Evolutionary conservation across 2,888 invertebrate genomes (phyloP).

Genomic region (Iselma pallidipennis): DNA sequence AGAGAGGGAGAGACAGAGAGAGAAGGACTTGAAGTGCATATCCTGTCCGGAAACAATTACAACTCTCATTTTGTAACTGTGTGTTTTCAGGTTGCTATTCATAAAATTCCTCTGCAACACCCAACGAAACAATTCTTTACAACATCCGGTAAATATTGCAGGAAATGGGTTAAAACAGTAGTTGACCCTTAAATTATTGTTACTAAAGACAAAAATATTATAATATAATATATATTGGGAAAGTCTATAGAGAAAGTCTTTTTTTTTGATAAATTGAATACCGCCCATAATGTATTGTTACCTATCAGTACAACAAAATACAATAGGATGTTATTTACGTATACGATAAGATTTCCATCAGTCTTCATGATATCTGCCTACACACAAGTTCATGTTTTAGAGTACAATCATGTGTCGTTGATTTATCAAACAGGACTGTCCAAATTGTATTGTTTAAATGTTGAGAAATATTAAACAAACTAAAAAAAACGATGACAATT

Average conservation of each 20-base stretch:
- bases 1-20: background rate
- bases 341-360: background rate
- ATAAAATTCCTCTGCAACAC: background rate
- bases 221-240: background rate
- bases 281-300: no score
- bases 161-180: background rate
- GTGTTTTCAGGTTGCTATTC: background rate
- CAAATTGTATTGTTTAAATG: no score
- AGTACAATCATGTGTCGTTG: background rate
- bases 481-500: no score
- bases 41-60: constrained; percentile 27
- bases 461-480: no score
- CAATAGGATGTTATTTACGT: background rate
- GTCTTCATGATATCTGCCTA: background rate
- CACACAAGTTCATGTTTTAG: background rate
- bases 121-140: background rate
- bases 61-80: constrained; percentile 7
- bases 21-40: constrained; percentile 15
- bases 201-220: background rate
- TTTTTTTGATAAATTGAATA: background rate
- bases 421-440: constrained; percentile 1
- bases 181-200: background rate
- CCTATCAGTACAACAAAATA: background rate
- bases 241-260: background rate
- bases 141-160: background rate